Evolutionary conservation across 2,888 invertebrate species (phyloP).

Genomic region (Cheiracanthium punctorium): DNA sequence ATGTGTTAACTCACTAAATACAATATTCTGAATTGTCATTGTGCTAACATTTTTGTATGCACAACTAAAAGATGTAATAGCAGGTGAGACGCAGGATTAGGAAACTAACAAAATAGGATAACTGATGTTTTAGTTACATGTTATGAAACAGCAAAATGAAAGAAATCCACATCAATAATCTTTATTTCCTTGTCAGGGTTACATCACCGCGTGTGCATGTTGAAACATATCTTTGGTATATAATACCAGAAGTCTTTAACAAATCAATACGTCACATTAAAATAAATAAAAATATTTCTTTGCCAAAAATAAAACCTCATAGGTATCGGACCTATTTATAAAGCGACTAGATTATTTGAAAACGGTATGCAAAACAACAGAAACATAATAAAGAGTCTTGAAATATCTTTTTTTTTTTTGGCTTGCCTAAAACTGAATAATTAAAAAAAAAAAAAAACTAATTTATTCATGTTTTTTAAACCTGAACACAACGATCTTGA

Average conservation of each 20-base stretch:
- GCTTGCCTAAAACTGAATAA: too few relatives aligned
- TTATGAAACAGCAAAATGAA: too few relatives aligned
- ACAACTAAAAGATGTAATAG: too few relatives aligned
- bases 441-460: too few relatives aligned
- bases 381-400: neutral
- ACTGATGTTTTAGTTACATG: too few relatives aligned
- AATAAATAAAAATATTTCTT: constrained; percentile 17
- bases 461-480: too few relatives aligned
- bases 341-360: neutral
- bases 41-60: too few relatives aligned
- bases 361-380: neutral
- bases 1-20: too few relatives aligned
- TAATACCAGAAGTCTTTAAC: neutral
- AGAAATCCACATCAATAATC: neutral
- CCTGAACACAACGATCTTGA: too few relatives aligned
- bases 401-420: neutral
- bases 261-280: neutral
- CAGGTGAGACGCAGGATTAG: too few relatives aligned
- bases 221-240: constrained; percentile 15
- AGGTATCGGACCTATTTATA: constrained; percentile 4
- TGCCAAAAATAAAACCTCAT: neutral
- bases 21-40: too few relatives aligned
- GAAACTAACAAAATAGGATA: too few relatives aligned
- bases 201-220: constrained; percentile 16
- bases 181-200: constrained; percentile 29